These are phyloP conservation scores for Etheostoma nigrum DNA, from an alignment of 2,797 vertebrate genomes.

Conservation along the genomic window DNA sequence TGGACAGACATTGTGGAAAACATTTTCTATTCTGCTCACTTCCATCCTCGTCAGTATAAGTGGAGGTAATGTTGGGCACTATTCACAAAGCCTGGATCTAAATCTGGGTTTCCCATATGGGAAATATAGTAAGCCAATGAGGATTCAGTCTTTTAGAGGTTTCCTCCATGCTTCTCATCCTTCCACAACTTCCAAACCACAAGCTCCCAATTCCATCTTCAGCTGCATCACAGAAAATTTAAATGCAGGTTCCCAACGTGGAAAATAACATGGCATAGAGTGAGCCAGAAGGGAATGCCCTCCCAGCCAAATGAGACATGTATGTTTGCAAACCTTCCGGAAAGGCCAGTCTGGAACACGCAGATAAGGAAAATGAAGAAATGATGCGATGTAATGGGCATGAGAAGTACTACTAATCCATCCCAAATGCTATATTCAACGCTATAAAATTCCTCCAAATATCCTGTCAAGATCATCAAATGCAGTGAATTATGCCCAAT, in stretches of 20 bases:
- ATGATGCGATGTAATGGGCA: conserved; percentile 67
- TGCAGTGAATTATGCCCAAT: conserved; percentile 70
- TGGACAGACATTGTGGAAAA: not conserved
- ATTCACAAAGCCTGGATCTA: conserved; percentile 23
- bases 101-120: conserved; percentile 31
- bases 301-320: conserved; percentile 46
- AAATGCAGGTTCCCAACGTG: conserved; percentile 40
- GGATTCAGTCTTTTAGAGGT: conserved; percentile 36
- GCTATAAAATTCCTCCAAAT: conserved; percentile 50
- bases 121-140: conserved; percentile 26
- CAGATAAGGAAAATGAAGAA: conserved; percentile 70
- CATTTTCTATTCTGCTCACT: not conserved
- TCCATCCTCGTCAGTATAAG: conserved; percentile 1
- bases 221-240: conserved; percentile 57
- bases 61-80: conserved; percentile 1
- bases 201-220: conserved; percentile 18
- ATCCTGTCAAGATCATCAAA: conserved; percentile 72
- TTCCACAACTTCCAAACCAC: conserved; percentile 25
- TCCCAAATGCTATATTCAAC: conserved; percentile 52
- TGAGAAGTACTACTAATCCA: conserved; percentile 62
- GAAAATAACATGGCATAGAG: conserved; percentile 33
- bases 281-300: conserved; percentile 52
- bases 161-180: conserved; percentile 26
- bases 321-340: conserved; percentile 46
- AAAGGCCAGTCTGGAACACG: conserved; percentile 55